phyloP scores from a whole-genome alignment of 2,797 vertebrate genomes.

The Telmatherina bonti region DNA sequence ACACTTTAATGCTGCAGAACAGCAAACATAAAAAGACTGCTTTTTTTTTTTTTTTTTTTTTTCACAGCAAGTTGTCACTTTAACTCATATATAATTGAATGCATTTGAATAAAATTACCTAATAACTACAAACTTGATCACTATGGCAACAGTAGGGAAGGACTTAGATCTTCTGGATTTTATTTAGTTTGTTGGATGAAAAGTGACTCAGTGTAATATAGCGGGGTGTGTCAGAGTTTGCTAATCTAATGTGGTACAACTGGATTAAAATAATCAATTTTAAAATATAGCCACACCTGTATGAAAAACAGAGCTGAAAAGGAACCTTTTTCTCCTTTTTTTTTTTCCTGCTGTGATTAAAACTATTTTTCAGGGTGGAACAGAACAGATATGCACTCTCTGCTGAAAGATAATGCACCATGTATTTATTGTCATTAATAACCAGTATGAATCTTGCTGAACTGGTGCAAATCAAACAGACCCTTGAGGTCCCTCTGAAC shows the following conservation, averaged over 20 bases:
- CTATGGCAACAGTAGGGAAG: background rate
- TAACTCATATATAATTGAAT: background rate
- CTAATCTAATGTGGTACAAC: background rate
- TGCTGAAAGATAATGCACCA: constrained; percentile 10
- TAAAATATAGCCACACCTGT: constrained; percentile 15
- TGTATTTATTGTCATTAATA: constrained; percentile 49
- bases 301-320: constrained; percentile 41
- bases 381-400: constrained; percentile 51
- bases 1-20: background rate
- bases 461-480: constrained; percentile 71
- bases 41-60: background rate
- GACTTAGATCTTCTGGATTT: background rate
- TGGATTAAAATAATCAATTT: too few species aligned
- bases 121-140: background rate
- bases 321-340: constrained; percentile 45
- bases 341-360: constrained; percentile 58
- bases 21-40: background rate
- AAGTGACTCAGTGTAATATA: background rate
- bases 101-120: too few species aligned
- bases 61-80: background rate
- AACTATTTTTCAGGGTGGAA: constrained; percentile 44
- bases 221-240: background rate
- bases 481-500: constrained; percentile 65
- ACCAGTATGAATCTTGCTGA: constrained; percentile 48
- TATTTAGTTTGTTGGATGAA: background rate